Evolutionary conservation across 2,888 invertebrate species (phyloP), one percentile per base, ranked within the genome.

Genomic region (Chesias legatella): DNA sequence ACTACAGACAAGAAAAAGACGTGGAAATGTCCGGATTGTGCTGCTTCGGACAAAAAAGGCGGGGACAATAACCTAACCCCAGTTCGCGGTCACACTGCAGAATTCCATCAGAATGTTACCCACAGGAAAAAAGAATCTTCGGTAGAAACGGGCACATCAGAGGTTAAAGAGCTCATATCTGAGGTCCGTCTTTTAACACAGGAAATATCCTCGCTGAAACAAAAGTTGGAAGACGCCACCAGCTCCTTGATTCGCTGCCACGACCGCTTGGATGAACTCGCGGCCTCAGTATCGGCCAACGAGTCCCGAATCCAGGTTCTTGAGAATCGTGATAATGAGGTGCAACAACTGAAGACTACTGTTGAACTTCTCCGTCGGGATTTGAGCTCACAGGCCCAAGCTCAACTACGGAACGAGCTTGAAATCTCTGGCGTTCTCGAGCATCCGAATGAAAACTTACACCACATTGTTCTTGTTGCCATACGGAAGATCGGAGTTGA

Each of bases 361-460:
- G 41, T 51, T 1, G 20, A 9, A 6, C 20, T 22, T 2, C 39
- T 51, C 1, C 25, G 53, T 33, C 31, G 36, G 6, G 40, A 17
- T 10, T 6, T 52, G 5, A 46, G 39, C n/a, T 11, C 29, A 7
- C 48, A 52, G 28, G 38, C 43, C 5, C 53, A 53, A 22, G 26
- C 26, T 1, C 32, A 33, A 1, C 10, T 56, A 9, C 30, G 43
- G 4, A 59, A 55, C 25, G 52, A 56, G 21, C 1, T 56, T 1
- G 51, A 59, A 26, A 33, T 58, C 7, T 7, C 28, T 1, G 58
- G 53, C 1, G 22, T 59, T 6, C 39, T 41, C 0, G 56, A 59
- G 10, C 7, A 31, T 1, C 22, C 33, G 0, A 43, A 37, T 29
- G 58, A 58, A 38, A 56, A 50, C 21, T 33, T 50, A 1, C n/a